phyloP scores from a whole-genome alignment of 2,113 vertebrate genomes.

The Brachirus orientalis region DNA sequence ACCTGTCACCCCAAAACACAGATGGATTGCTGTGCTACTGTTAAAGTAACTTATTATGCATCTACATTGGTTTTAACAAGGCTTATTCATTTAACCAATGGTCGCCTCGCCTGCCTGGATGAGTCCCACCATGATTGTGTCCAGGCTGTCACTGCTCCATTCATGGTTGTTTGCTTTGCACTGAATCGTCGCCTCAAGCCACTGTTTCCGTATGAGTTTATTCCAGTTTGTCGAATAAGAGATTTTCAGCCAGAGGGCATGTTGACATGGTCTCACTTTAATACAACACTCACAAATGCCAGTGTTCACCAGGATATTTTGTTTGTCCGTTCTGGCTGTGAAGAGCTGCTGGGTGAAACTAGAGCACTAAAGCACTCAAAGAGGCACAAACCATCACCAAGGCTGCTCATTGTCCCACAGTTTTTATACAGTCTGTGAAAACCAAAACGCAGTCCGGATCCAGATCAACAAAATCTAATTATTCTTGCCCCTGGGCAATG shows the following conservation, averaged over 20 bases:
- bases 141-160: background rate
- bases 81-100: background rate
- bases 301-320: no score
- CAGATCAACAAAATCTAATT: no score
- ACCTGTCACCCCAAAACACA: background rate
- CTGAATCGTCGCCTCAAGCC: slow-evolving; percentile 55
- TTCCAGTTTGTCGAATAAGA: slow-evolving; percentile 5
- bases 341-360: no score
- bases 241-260: background rate
- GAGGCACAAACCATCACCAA: no score
- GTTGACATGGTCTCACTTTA: background rate
- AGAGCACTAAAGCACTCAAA: no score
- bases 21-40: background rate
- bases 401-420: no score
- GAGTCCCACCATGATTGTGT: background rate
- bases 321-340: no score
- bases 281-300: no score
- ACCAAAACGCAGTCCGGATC: no score
- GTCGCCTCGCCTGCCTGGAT: slow-evolving; percentile 4
- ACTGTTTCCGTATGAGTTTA: slow-evolving; percentile 10
- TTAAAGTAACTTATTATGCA: background rate
- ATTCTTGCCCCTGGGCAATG: no score
- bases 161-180: slow-evolving; percentile 58
- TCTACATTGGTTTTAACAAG: no score
- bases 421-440: no score